Evolutionary conservation across 2,113 vertebrate genomes (phyloP), one percentile per base, ranked within the genome.

Genomic region (Pomatorhinus ruficollis): DNA sequence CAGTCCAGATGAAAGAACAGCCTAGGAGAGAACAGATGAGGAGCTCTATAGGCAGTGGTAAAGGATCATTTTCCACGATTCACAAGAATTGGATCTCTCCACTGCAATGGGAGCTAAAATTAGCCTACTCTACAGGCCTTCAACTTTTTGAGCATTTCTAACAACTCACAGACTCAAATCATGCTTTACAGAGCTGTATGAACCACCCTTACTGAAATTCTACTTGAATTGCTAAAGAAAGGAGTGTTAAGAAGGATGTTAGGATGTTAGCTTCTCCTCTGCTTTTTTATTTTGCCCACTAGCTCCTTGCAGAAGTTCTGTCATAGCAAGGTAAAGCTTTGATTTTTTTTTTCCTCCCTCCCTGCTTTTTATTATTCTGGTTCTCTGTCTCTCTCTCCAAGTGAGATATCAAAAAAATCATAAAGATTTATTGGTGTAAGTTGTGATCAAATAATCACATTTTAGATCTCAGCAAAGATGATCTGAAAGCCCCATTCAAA

Each of bases 1-100:
- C 84, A 93, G 68, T 42, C 75, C 77, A 80, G 75, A 91, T 92
- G 64, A 95, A 96, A 93, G 74, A 82, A 35, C 60, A 92, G 45
- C 37, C 60, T 76, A 40, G 31, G n/a, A 93, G 59, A 77, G 83
- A 90, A 83, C 35, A 82, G 82, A 92, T 49, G 78, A 95, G 52
- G n/a, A 33, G 74, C 87, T 87, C 80, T 57, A 74, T 44, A 78
- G 60, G 63, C 8, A 1, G 44, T 49, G 78, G 86, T 59, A 89
- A 96, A 93, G 66, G 74, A 89, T 60, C n/a, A 89, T 77, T 93
- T 83, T 93, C 74, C n/a, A 84, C 56, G 24, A 30, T 53, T 83
- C 47, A 83, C 42, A 83, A 83, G 83, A 85, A 91, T 10, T 79
- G 56, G 50, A 84, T 71, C 50, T 40, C 49, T 93, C 45, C 3